Evolutionary conservation across 2,888 invertebrate species (phyloP), one percentile per base, ranked within the genome.

Genomic region (Epinotia demarniana): DNA sequence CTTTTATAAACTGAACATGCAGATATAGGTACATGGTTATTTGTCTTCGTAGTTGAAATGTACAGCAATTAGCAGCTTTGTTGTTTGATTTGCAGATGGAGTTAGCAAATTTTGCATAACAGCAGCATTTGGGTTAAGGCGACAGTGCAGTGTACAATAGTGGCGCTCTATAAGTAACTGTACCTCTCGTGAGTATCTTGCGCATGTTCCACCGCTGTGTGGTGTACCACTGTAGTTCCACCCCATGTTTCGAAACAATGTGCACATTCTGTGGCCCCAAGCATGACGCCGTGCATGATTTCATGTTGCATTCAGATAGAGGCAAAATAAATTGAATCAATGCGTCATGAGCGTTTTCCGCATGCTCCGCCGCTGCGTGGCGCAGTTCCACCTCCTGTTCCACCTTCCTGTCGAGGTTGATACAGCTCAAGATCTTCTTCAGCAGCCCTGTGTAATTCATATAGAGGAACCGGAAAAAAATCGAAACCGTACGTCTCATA

Each of bases 181-280:
- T 91, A 98, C 98, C 98, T 95, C 96, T 96, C 88, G 97, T 95
- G 77, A 98, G 95, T 86, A 98, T 97, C 92, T 97, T 97, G 88
- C 97, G 96, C 90, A 98, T 96, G 80, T 97, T 97, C 80, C 96
- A 95, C 81, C 97, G 95, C 78, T 96, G 95, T 0, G 97, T 96
- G 73, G 98, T 97, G 89, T 23, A 23, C 23, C 23, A 23, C 23
- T 23, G 23, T 98, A 98, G 90, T 98, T 98, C 98, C 98, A 98
- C 88, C 97, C 95, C 77, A 97, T 95, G 89, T 96, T 96, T 76
- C 96, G 95, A 91, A 98, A 98, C 94, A 98, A 90, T 96, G 96
- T 81, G 97, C 97, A 89, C 98, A 98, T 95, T 98, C 98, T 79
- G 95, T 95, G 81, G 97, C 97, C 3, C 49, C 16, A 16, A 49